A percentile compares a stretch with the other conserved stretches of the same genome.
Evolutionary conservation across 2,797 vertebrate species (phyloP).

Genomic region (Gallinago stenura): DNA sequence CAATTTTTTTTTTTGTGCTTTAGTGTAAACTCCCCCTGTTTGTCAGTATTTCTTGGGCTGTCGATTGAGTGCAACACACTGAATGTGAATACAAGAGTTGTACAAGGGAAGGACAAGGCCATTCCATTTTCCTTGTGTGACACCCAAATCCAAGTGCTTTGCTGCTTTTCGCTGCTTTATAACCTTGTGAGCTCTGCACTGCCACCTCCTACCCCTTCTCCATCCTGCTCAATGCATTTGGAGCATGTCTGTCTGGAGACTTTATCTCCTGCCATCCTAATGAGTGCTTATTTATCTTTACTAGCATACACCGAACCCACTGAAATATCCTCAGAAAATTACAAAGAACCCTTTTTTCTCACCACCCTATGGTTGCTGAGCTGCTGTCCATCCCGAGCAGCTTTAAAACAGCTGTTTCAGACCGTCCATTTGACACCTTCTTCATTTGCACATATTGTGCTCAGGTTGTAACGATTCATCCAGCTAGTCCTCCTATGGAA

Average conservation of each 20-base stretch:
- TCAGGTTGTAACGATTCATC: neutral
- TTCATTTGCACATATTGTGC: rapidly evolving
- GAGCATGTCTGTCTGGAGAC: neutral
- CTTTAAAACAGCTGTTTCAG: neutral
- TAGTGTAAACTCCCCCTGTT: neutral
- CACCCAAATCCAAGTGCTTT: neutral
- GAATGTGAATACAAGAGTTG: neutral
- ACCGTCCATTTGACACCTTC: rapidly evolving
- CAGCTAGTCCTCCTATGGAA: neutral
- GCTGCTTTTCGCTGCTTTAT: neutral
- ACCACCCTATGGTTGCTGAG: neutral
- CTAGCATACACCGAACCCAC: neutral
- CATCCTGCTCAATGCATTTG: neutral
- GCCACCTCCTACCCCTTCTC: neutral
- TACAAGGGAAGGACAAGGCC: neutral
- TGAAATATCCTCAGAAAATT: neutral
- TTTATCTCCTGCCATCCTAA: neutral
- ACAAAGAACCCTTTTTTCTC: neutral
- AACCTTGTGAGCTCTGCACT: neutral
- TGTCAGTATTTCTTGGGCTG: neutral
- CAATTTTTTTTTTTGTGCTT: neutral
- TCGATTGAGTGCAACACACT: neutral
- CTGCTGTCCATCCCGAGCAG: neutral
- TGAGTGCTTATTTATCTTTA: neutral
- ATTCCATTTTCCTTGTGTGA: neutral